Evolutionary conservation across 2,888 invertebrate species (phyloP).

Genomic region (Agrotis segetum): DNA sequence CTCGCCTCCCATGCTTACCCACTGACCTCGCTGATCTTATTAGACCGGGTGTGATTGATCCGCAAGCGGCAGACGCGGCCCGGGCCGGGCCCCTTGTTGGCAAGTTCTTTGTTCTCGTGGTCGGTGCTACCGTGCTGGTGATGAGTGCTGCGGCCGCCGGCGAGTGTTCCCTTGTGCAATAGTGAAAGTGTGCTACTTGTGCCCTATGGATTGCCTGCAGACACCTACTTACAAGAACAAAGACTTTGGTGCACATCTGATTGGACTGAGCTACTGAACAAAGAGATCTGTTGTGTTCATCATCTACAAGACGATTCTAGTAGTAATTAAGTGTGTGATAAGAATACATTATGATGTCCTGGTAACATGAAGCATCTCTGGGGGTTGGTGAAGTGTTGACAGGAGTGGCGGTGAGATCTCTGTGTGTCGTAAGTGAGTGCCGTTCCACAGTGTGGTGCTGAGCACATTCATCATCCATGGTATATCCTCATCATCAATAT

Average conservation of each 20-base stretch:
- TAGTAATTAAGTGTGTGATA: conserved; percentile 26
- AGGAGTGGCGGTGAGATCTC: conserved; percentile 23
- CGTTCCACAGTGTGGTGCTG: background rate
- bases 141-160: conserved; percentile 40
- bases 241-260: conserved; percentile 54
- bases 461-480: conserved; percentile 12
- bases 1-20: conserved; percentile 65
- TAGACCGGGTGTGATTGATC: conserved; percentile 40
- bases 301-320: conserved; percentile 5
- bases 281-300: conserved; percentile 41
- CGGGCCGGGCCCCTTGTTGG: conserved; percentile 40
- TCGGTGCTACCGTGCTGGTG: conserved; percentile 39
- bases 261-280: conserved; percentile 46
- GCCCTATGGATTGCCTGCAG: conserved; percentile 59
- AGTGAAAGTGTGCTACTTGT: conserved; percentile 74
- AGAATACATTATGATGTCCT: conserved; percentile 12
- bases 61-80: conserved; percentile 31
- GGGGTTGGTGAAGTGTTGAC: conserved; percentile 25
- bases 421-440: conserved; percentile 44
- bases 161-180: conserved; percentile 69
- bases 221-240: conserved; percentile 66
- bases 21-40: conserved; percentile 65
- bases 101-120: conserved; percentile 74
- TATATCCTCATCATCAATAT: conserved; percentile 8
- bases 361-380: conserved; percentile 1